phyloP scores from a whole-genome alignment of 2,797 vertebrate genomes.

The Alouatta caraya region DNA sequence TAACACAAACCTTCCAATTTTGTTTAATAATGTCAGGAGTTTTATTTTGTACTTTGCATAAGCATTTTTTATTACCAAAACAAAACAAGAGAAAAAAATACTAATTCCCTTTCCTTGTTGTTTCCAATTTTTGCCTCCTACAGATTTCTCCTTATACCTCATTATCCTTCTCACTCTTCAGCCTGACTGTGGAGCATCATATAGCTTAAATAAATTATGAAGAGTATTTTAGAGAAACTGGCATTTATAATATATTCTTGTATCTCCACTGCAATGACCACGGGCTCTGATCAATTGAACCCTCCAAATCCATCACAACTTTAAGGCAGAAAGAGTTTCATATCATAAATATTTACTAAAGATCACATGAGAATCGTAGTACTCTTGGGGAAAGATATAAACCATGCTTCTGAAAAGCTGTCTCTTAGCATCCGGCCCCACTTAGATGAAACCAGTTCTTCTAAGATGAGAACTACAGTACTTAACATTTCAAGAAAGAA shows the following conservation, averaged over 20 bases:
- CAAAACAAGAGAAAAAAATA: slow-evolving; percentile 4
- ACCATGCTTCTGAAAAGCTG: not conserved
- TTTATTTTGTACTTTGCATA: not conserved
- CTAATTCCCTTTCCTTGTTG: not conserved
- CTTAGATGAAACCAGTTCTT: not conserved
- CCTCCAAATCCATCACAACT: not conserved
- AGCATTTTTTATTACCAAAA: not conserved
- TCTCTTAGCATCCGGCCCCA: not conserved
- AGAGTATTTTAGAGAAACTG: not conserved
- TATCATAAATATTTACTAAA: not conserved
- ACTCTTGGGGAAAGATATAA: not conserved
- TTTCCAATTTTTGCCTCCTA: not conserved
- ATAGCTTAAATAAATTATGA: not conserved
- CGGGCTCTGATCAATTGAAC: not conserved
- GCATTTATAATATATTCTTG: not conserved
- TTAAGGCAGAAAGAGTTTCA: not conserved
- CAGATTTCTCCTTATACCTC: not conserved
- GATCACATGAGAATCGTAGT: not conserved
- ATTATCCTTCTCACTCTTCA: not conserved
- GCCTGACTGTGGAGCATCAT: not conserved
- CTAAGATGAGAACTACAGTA: not conserved
- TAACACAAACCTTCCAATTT: not conserved
- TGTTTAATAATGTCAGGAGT: not conserved
- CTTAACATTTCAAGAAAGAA: not conserved
- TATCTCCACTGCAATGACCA: not conserved